phyloP scores from a whole-genome alignment of 1,140 invertebrate species.

The Tetragnatha versicolor region DNA sequence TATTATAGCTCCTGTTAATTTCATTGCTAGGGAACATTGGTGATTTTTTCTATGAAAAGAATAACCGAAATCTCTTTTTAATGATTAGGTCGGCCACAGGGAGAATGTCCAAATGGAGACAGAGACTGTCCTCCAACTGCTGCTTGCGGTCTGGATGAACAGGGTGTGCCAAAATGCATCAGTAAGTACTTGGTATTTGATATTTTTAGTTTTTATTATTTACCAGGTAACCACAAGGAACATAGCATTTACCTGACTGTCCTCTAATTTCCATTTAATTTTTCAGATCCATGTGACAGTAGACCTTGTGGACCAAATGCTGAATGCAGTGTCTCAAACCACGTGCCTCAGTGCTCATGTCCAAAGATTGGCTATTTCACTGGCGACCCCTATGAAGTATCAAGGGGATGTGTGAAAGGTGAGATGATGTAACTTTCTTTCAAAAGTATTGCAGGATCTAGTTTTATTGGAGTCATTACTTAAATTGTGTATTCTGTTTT shows the following conservation, averaged over 20 bases:
- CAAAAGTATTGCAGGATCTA: neutral
- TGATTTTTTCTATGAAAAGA: no score
- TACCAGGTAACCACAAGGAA: neutral
- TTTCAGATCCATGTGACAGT: constrained; percentile 58
- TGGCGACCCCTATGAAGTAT: constrained; percentile 58
- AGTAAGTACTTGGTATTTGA: no score
- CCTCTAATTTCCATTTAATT: neutral
- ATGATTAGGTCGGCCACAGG: constrained; percentile 55
- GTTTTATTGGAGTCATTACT: neutral
- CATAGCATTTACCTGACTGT: neutral
- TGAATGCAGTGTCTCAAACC: constrained; percentile 58
- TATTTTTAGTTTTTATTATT: neutral
- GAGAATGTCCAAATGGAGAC: constrained; percentile 59
- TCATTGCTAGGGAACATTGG: no score
- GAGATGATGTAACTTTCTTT: neutral
- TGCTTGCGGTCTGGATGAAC: constrained; percentile 58
- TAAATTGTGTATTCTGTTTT: neutral
- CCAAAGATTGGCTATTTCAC: constrained; percentile 58
- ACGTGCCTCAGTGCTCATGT: constrained; percentile 58
- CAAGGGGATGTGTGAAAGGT: constrained; percentile 57
- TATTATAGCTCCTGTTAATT: no score
- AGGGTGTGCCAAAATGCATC: constrained; percentile 63
- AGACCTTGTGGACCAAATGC: constrained; percentile 59
- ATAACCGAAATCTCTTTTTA: neutral
- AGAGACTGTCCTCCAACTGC: constrained; percentile 59